Percentiles rank a stretch among this genome's conserved stretches.
phyloP scores from a whole-genome alignment of 2,113 vertebrate genomes.

The Mirza zaza region DNA sequence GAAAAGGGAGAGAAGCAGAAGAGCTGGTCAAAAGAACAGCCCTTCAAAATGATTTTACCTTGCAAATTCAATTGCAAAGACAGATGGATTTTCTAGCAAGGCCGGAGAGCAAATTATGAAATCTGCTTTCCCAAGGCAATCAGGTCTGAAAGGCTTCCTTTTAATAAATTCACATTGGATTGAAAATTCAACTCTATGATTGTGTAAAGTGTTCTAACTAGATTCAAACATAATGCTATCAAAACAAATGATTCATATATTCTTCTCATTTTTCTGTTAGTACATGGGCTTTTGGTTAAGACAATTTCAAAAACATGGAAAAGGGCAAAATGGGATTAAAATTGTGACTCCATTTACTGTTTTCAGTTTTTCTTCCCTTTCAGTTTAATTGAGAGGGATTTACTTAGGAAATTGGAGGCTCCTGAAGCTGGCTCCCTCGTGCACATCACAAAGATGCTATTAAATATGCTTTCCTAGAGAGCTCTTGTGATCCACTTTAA shows the following conservation, averaged over 20 bases:
- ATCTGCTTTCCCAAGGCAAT: slow-evolving; percentile 54
- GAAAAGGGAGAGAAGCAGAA: neutral
- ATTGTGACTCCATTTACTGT: neutral
- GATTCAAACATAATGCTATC: slow-evolving; percentile 50
- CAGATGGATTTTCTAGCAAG: slow-evolving; percentile 69
- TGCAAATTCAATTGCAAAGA: slow-evolving; percentile 59
- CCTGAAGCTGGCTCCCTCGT: neutral
- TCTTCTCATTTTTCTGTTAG: slow-evolving; percentile 59
- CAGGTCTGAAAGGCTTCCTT: slow-evolving; percentile 45
- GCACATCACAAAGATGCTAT: neutral
- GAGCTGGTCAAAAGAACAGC: neutral
- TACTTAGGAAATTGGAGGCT: neutral
- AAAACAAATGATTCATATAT: slow-evolving; percentile 65
- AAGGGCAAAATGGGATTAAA: slow-evolving; percentile 47
- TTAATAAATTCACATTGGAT: slow-evolving; percentile 62
- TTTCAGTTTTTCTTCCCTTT: neutral
- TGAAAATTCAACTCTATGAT: slow-evolving; percentile 43
- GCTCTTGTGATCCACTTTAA: neutral
- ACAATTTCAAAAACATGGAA: slow-evolving; percentile 29
- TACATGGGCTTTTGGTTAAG: slow-evolving; percentile 7
- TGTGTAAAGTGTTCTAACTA: slow-evolving; percentile 49
- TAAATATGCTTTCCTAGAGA: neutral
- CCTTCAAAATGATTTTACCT: slow-evolving; percentile 45
- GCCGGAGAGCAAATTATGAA: slow-evolving; percentile 46
- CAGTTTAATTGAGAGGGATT: neutral